Percentiles rank a stretch among this genome's conserved stretches.
These are phyloP conservation scores for Poicephalus gulielmi DNA, from an alignment of 2,113 vertebrate species.

Conservation along the genomic window DNA sequence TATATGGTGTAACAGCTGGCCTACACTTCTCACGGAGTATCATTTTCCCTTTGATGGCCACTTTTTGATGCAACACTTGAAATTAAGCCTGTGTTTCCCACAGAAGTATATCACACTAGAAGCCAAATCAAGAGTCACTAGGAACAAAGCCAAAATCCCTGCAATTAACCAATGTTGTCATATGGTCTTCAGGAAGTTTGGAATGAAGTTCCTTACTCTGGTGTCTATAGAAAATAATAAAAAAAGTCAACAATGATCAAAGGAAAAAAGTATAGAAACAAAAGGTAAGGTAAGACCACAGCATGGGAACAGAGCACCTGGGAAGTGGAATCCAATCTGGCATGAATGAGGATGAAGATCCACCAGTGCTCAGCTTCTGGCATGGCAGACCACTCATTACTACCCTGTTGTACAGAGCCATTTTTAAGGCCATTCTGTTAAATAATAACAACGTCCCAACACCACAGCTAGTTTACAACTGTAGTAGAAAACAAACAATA, in stretches of 20 bases:
- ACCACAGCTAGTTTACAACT: rapidly evolving
- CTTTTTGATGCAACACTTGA: neutral
- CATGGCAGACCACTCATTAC: neutral
- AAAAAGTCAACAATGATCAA: neutral
- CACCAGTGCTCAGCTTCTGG: neutral
- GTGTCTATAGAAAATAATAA: neutral
- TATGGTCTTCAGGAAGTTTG: neutral
- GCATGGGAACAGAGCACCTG: rapidly evolving
- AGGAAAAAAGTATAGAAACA: neutral
- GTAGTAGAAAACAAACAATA: neutral
- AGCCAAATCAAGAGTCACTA: neutral
- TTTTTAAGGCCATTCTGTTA: neutral
- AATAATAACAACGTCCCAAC: neutral
- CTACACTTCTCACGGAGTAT: neutral
- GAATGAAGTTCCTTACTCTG: neutral
- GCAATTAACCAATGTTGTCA: neutral
- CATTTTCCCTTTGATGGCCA: neutral
- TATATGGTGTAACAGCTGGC: neutral
- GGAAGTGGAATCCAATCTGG: neutral
- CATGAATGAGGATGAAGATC: rapidly evolving
- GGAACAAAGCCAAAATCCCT: neutral
- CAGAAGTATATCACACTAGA: neutral
- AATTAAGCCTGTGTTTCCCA: neutral
- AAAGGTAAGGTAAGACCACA: rapidly evolving
- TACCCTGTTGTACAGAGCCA: neutral